Evolutionary conservation across 2,113 vertebrate species (phyloP), one percentile per base, ranked within the genome.

Genomic region (Oreochromis niloticus): DNA sequence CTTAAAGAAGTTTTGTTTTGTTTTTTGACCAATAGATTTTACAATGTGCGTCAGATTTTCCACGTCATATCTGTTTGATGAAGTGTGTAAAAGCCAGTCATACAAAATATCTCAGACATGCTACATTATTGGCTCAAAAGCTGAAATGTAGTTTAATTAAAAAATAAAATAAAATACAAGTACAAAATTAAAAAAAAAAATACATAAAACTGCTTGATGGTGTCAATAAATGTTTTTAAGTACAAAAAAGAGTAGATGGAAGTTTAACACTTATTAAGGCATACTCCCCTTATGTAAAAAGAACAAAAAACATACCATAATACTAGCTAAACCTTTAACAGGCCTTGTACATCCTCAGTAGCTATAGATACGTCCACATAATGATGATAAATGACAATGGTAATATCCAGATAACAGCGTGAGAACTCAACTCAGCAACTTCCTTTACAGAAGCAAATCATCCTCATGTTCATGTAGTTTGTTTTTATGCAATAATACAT

Each of bases 381-480:
- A 66, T 66, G 34, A 66, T 66, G 61, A 39, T 66, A 66, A 66
- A 66, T 66, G 61, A 66, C 61, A 8, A 66, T 66, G 61, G 2
- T 66, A 39, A 66, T 66, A 39, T 66, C 34, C 61, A 66, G 34
- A 39, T 66, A 66, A 39, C 6, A 66, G 19, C 1, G 2, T 39
- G 61, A 66, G 34, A 66, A 36, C 61, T 36, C 17, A n/a, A 32
- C 19, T 66, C 3, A 39, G 34, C 10, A 66, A 66, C 34, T 66
- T 39, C 10, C 39, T 39, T 39, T 66, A 66, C 19, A 5, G 61
- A 66, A 39, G 61, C 6, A 66, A 66, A 12, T 22, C 61, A 66
- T 66, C 34, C 61, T 66, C 61, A 22, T 22, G 61, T 39, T 22
- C 61, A 66, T 66, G 61, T 11, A 66, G 61, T 66, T 63, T 63